Evolutionary conservation across 1,140 invertebrate species (phyloP).

Genomic region (Hyles vespertilio): DNA sequence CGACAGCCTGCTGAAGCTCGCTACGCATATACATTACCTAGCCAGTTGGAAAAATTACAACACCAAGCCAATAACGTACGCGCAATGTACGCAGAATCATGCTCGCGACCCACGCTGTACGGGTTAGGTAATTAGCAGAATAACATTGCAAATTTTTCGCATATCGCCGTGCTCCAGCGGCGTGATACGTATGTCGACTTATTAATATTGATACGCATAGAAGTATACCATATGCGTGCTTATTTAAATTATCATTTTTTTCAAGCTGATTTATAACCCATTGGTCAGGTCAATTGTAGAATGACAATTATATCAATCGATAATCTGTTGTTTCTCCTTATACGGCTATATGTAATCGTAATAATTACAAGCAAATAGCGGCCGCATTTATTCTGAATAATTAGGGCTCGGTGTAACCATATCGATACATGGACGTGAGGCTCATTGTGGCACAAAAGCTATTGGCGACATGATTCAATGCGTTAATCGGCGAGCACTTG

Average conservation of each 20-base stretch:
- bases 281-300: constrained; percentile 2
- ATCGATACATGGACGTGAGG: neutral
- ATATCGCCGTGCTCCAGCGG: constrained; percentile 13
- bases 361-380: constrained; percentile 5
- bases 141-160: constrained; percentile 25
- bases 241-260: constrained; percentile 14
- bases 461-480: no score
- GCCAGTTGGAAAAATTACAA: neutral
- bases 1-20: neutral
- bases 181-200: constrained; percentile 18
- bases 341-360: neutral
- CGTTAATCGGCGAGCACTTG: no score
- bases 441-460: no score
- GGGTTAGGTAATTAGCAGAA: constrained; percentile 19
- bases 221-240: constrained; percentile 9
- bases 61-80: neutral
- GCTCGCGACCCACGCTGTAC: neutral
- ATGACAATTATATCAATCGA: constrained; percentile 8
- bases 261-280: constrained; percentile 3
- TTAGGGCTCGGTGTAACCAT: neutral
- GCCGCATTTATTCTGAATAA: constrained; percentile 1
- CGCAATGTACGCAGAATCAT: constrained; percentile 9
- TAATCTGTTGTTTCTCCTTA: constrained; percentile 5
- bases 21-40: neutral
- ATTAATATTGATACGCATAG: constrained; percentile 19